These are phyloP conservation scores for Gracilinanus agilis DNA, from an alignment of 2,113 vertebrate genomes.

Conservation along the genomic window DNA sequence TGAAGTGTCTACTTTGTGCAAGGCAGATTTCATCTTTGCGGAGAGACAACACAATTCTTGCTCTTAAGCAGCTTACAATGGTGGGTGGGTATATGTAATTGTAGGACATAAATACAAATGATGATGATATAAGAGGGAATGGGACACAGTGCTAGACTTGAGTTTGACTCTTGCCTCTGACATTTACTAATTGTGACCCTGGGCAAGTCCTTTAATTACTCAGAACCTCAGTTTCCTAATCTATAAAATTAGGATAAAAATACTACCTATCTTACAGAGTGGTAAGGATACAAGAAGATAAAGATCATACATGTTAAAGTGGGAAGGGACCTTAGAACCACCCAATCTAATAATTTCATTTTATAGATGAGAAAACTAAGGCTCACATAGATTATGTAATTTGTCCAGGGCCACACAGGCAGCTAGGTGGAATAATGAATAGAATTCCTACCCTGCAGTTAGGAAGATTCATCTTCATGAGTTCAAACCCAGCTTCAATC, in stretches of 20 bases:
- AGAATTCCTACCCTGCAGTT: no score
- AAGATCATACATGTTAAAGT: background rate
- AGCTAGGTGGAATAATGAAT: no score
- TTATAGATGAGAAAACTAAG: background rate
- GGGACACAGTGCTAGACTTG: background rate
- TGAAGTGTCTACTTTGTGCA: background rate
- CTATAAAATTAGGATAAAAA: background rate
- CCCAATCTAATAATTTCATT: background rate
- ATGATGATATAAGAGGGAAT: background rate
- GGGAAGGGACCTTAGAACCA: background rate
- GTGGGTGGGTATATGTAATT: background rate
- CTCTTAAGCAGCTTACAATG: background rate
- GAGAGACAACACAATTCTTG: background rate
- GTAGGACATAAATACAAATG: background rate
- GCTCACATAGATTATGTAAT: background rate
- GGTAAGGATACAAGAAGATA: background rate
- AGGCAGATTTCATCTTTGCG: background rate
- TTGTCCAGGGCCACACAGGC: background rate
- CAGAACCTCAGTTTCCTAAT: background rate
- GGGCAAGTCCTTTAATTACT: background rate
- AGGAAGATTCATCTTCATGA: background rate
- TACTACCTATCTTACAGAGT: background rate
- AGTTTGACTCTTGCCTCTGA: background rate
- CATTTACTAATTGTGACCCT: background rate
- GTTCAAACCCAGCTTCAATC: no score